Evolutionary conservation across 2,797 vertebrate species (phyloP), one percentile per base, ranked within the genome.

Genomic region (Takifugu rubripes): DNA sequence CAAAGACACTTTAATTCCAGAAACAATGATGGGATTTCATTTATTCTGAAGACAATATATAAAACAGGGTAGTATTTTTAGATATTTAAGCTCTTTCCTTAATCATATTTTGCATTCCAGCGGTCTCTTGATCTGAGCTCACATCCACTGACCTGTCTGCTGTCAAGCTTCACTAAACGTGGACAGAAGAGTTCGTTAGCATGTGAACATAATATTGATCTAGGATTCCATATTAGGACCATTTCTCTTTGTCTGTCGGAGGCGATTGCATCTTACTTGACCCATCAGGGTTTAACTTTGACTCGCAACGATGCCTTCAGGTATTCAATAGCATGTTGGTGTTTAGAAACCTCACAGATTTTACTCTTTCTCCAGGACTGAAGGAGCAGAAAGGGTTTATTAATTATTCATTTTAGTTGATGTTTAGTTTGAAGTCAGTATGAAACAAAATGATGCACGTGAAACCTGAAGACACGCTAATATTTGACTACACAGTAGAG

Each of bases 21-120:
- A 31, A 61, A 63, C 73, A 54, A 74, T 56, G 31, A 65, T 44
- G 64, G 66, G 70, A 74, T 87, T 88, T 76, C 65, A 67, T 66
- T 70, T 64, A 10, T 64, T 52, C 47, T 31, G 6, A 52, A 66
- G 73, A 79, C 64, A 83, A 84, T 81, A 70, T 66, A 33, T 17
- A 58, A 77, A 72, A 68, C 25, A 29, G 54, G 49, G 45, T 57
- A 66, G 58, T 77, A 63, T 76, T 75, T 68, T 53, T 64, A 51
- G 47, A 67, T 56, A 52, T 70, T 77, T 74, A 75, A 69, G 55
- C 14, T 48, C 68, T 83, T 68, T 55, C 8, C 27, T 58, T 70
- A 66, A 77, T 71, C 52, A 66, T 72, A n/a, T 54, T 77, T 77
- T 77, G 64, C 33, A 71, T 33, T 31, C 68, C 31, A 71, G 52